Percentiles rank a stretch among this genome's conserved stretches.
phyloP scores from a whole-genome alignment of 2,797 vertebrate genomes.

The Smutsia temminckii region DNA sequence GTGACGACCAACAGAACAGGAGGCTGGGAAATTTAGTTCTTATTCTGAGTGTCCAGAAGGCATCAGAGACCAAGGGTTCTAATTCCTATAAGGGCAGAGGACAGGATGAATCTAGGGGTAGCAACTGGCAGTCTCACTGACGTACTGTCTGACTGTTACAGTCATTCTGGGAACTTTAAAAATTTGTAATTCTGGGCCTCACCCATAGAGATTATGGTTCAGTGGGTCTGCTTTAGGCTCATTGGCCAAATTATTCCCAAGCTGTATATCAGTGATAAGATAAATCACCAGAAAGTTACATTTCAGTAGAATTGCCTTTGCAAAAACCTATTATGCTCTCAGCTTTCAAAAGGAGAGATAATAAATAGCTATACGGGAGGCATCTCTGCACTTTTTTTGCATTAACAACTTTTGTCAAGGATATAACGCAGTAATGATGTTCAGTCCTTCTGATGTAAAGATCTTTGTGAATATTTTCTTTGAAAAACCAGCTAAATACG shows the following conservation, averaged over 20 bases:
- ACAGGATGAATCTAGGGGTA: not conserved
- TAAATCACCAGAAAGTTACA: conserved; percentile 41
- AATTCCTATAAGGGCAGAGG: not conserved
- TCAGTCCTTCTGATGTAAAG: conserved; percentile 24
- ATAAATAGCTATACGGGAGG: not conserved
- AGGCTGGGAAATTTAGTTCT: not conserved
- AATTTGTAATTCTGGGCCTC: not conserved
- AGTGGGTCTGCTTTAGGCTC: not conserved
- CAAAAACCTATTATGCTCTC: not conserved
- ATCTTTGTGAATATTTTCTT: not conserved
- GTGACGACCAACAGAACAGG: not conserved
- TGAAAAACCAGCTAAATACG: not conserved
- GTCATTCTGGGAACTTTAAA: not conserved
- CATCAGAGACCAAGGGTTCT: not conserved
- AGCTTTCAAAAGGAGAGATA: conserved; percentile 17
- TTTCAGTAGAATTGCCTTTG: conserved; percentile 26
- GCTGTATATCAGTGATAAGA: conserved; percentile 1
- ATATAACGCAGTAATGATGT: not conserved
- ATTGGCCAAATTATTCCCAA: not conserved
- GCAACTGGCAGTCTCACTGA: not conserved
- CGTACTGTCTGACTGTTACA: not conserved
- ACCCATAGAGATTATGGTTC: not conserved
- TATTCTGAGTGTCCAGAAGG: not conserved
- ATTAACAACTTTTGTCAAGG: conserved; percentile 15
- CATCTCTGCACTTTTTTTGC: not conserved